Percentiles rank a stretch among this genome's conserved stretches.
Conservation (phyloP, 2,888 invertebrate species). For the Cremastinae sp. region DNA sequence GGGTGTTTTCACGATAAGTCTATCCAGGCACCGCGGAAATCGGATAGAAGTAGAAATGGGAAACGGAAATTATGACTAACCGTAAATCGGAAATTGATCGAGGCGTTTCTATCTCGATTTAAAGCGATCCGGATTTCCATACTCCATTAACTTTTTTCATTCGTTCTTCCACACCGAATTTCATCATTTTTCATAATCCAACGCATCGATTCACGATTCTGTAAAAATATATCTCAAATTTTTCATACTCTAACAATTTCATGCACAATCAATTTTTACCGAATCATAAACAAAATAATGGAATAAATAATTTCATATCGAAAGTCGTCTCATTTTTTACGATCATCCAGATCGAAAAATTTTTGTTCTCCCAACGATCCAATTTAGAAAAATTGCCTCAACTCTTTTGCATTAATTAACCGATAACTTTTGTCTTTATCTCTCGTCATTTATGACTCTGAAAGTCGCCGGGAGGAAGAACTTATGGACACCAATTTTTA, state of each 20-base stretch:
- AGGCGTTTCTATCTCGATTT: slow-evolving; percentile 35
- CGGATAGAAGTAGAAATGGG: slow-evolving; percentile 20
- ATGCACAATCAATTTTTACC: background rate
- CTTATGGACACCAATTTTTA: background rate
- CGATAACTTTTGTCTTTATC: slow-evolving; percentile 4
- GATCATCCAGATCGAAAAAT: too few relatives aligned
- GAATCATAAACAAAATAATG: too few relatives aligned
- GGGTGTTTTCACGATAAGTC: slow-evolving; percentile 40
- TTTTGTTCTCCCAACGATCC: too few relatives aligned
- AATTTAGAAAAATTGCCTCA: background rate
- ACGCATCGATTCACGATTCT: background rate
- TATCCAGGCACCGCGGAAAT: slow-evolving; percentile 41
- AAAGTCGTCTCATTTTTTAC: too few relatives aligned
- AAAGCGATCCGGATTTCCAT: slow-evolving; percentile 29
- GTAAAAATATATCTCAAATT: background rate
- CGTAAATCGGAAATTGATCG: slow-evolving; percentile 55
- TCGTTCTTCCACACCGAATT: background rate
- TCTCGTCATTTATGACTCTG: background rate
- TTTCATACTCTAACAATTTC: background rate
- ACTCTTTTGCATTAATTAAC: background rate
- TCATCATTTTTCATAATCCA: background rate
- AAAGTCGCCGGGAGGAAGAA: background rate
- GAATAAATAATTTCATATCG: background rate
- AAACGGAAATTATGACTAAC: slow-evolving; percentile 56
- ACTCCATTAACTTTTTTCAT: slow-evolving; percentile 20